These are phyloP conservation scores for Philopotamus ludificatus DNA, from an alignment of 1,140 invertebrate genomes.

Conservation along the genomic window DNA sequence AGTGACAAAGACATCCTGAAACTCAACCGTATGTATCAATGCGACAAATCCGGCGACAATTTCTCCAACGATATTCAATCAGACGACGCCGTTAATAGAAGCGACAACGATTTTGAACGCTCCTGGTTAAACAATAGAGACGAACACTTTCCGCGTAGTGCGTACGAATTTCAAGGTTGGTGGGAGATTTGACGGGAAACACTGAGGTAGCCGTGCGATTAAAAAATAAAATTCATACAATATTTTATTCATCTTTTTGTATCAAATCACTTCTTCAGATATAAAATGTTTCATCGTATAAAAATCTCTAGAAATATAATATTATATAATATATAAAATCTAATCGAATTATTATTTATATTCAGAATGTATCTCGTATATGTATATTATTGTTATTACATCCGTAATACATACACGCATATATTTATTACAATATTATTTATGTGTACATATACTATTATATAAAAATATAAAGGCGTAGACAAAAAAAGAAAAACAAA, in stretches of 20 bases:
- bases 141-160: slow-evolving; percentile 12
- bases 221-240: too few relatives aligned
- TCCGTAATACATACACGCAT: neutral
- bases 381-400: neutral
- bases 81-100: neutral
- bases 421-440: too few relatives aligned
- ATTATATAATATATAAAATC: slow-evolving; percentile 37
- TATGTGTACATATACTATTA: neutral
- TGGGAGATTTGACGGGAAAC: too few relatives aligned
- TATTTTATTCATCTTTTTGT: slow-evolving; percentile 18
- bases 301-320: slow-evolving; percentile 43
- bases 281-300: slow-evolving; percentile 42
- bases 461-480: slow-evolving; percentile 4
- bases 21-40: slow-evolving; percentile 65
- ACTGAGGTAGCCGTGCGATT: too few relatives aligned
- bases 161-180: slow-evolving; percentile 31
- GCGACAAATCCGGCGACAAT: slow-evolving; percentile 11
- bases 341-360: slow-evolving; percentile 31
- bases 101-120: neutral
- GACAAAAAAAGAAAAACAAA: slow-evolving; percentile 12
- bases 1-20: slow-evolving; percentile 67
- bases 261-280: slow-evolving; percentile 27
- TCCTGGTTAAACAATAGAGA: neutral
- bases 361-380: neutral
- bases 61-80: neutral